These are phyloP conservation scores for Anomalospiza imberbis DNA, from an alignment of 2,797 vertebrate species.

Conservation along the genomic window DNA sequence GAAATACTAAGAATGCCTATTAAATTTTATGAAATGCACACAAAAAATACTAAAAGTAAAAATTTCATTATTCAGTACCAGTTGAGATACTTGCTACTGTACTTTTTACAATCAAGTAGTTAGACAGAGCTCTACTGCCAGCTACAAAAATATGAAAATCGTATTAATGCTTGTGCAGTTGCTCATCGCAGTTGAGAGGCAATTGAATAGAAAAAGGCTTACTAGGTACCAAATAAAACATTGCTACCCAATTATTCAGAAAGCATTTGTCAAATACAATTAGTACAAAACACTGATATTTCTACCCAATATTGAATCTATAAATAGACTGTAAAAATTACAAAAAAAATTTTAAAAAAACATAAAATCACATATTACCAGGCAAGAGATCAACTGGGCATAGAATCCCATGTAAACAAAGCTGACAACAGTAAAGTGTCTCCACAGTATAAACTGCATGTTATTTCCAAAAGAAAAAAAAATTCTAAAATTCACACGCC, in stretches of 20 bases:
- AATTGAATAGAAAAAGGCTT: not conserved
- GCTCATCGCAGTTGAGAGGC: not conserved
- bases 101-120: not conserved
- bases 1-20: not conserved
- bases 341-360: not conserved
- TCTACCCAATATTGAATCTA: not conserved
- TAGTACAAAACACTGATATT: not conserved
- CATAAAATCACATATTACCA: conserved; percentile 7
- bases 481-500: not conserved
- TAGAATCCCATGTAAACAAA: conserved; percentile 38
- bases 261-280: not conserved
- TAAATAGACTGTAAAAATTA: not conserved
- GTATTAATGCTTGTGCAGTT: not conserved
- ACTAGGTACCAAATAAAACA: not conserved
- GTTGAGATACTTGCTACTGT: not conserved
- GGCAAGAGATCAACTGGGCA: not conserved
- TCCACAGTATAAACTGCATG: not conserved
- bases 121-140: not conserved
- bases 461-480: not conserved
- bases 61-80: not conserved
- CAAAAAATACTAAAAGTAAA: not conserved
- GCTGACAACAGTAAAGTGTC: not conserved
- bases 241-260: not conserved
- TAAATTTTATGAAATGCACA: conserved; percentile 7
- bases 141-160: not conserved